These are phyloP conservation scores for Mesoclemmys tuberculata DNA, from an alignment of 2,113 vertebrate species.

Conservation along the genomic window DNA sequence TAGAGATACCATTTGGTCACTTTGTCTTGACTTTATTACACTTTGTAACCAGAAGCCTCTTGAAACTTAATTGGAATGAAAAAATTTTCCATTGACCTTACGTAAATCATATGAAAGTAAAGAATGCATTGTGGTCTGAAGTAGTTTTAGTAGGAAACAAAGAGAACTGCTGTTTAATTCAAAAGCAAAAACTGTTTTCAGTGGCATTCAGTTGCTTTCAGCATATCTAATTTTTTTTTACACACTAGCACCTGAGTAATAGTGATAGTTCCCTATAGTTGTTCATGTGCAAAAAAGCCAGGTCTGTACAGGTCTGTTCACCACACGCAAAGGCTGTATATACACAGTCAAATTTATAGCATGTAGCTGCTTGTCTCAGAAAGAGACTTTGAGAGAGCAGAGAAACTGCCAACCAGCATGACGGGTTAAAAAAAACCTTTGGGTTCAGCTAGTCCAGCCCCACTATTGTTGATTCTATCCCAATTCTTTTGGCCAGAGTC, in stretches of 20 bases:
- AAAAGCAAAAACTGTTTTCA: not conserved
- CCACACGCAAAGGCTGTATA: not conserved
- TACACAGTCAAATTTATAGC: not conserved
- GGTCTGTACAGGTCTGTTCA: not conserved
- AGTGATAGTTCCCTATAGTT: not conserved
- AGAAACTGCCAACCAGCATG: no score
- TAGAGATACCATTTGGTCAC: not conserved
- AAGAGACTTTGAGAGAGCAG: not conserved
- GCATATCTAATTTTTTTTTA: conserved; percentile 15
- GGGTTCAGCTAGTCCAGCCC: no score
- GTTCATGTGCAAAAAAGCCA: not conserved
- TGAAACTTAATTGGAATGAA: not conserved
- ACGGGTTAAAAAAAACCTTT: no score
- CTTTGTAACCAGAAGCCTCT: not conserved
- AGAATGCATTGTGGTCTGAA: not conserved
- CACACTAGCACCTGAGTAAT: not conserved
- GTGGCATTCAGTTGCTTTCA: not conserved
- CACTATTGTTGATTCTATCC: no score
- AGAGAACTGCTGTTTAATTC: not conserved
- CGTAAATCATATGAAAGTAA: not conserved
- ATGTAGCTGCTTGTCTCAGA: not conserved
- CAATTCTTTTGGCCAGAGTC: no score
- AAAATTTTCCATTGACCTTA: not conserved
- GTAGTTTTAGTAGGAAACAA: not conserved
- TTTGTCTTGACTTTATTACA: not conserved